Conservation (phyloP, 1,140 invertebrate species). For the Drosophila hydei region DNA sequence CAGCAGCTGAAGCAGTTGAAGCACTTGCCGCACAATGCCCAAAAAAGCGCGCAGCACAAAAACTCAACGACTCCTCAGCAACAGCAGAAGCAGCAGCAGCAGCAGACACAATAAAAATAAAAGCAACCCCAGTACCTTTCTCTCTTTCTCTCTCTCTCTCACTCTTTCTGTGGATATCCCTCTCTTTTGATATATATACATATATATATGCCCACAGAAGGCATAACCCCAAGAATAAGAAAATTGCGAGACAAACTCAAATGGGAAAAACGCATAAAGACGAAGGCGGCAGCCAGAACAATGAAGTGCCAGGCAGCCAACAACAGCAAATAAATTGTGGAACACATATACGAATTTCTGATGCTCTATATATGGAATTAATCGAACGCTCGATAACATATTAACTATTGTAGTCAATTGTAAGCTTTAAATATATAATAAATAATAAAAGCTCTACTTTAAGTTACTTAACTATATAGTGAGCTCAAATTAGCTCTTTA, state of each 20-base stretch:
- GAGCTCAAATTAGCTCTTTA: too few species aligned
- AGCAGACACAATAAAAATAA: constrained; percentile 73
- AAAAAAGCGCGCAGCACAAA: constrained; percentile 68
- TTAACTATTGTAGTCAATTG: too few species aligned
- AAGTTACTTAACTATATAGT: too few species aligned
- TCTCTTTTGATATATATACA: constrained; percentile 4
- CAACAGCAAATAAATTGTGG: constrained; percentile 7
- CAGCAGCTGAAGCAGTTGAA: neutral
- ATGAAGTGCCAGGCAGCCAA: constrained; percentile 50
- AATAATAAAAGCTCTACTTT: too few species aligned
- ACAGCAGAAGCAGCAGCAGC: constrained; percentile 12
- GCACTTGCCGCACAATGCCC: constrained; percentile 38
- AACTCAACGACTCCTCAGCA: constrained; percentile 60
- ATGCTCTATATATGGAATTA: constrained; percentile 14
- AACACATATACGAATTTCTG: constrained; percentile 1
- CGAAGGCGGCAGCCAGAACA: constrained; percentile 53
- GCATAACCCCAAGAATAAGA: constrained; percentile 68
- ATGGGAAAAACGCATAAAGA: constrained; percentile 75
- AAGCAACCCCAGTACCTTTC: constrained; percentile 46
- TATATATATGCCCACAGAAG: constrained; percentile 10
- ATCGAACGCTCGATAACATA: too few species aligned
- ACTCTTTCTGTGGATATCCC: neutral
- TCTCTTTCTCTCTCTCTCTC: neutral
- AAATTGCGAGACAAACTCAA: constrained; percentile 71
- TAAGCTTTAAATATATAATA: too few species aligned